Percentiles rank a stretch among this genome's conserved stretches.
These are phyloP conservation scores for Corvus cornix DNA, from an alignment of 2,113 vertebrate species.

Conservation along the genomic window DNA sequence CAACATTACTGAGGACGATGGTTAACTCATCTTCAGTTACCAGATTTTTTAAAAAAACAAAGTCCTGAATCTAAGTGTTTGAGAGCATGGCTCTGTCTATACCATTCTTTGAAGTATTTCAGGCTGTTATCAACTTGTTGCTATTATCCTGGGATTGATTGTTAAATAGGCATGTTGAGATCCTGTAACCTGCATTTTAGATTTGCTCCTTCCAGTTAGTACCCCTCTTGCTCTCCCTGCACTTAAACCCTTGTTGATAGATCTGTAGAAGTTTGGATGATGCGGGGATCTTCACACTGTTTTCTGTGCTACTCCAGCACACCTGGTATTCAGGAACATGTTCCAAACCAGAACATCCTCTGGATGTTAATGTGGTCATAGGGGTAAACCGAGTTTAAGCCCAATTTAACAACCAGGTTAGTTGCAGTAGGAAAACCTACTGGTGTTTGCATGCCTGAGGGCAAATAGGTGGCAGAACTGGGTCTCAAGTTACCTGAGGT, in stretches of 20 bases:
- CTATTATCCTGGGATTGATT: background rate
- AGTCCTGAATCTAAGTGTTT: background rate
- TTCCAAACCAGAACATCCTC: background rate
- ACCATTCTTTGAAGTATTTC: background rate
- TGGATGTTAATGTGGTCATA: rapidly evolving
- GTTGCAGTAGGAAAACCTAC: background rate
- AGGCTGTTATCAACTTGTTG: background rate
- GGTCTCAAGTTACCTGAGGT: rapidly evolving
- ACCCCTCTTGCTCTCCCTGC: background rate
- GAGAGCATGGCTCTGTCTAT: no score
- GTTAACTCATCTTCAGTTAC: background rate
- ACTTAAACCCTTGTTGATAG: background rate
- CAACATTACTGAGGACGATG: background rate
- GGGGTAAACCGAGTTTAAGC: background rate
- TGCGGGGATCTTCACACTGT: background rate
- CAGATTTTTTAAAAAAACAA: background rate
- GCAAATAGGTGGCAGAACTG: rapidly evolving
- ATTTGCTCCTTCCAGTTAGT: background rate
- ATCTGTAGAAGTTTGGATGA: background rate
- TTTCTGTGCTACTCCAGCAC: background rate
- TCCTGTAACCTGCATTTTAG: background rate
- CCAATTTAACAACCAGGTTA: no score
- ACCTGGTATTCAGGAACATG: background rate
- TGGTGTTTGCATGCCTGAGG: background rate
- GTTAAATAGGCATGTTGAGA: background rate